phyloP scores from a whole-genome alignment of 2,113 vertebrate species.

The Odocoileus hemionus region DNA sequence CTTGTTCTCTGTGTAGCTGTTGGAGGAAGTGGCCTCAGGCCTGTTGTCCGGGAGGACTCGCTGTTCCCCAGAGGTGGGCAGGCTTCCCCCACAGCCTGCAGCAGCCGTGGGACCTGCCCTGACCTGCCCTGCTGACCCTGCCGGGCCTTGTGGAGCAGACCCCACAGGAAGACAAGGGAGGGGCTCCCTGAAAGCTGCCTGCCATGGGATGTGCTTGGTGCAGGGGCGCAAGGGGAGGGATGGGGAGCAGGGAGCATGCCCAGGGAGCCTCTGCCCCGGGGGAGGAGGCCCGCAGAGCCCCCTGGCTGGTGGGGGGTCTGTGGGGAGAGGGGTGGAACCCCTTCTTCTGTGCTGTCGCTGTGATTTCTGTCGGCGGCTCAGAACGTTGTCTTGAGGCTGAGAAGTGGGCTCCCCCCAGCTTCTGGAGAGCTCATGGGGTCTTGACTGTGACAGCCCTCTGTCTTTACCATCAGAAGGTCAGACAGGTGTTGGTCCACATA shows the following conservation, averaged over 20 bases:
- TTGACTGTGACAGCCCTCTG: neutral
- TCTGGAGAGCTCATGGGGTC: neutral
- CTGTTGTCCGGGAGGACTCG: neutral
- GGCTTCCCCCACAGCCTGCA: too few species aligned
- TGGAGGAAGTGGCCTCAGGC: neutral
- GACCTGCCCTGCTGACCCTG: accelerated
- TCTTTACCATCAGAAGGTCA: neutral
- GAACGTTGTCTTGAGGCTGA: neutral
- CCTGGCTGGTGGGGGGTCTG: accelerated
- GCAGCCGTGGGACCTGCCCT: neutral
- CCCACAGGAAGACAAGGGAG: neutral
- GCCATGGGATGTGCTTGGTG: neutral
- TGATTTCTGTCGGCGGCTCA: neutral
- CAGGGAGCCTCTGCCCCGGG: neutral
- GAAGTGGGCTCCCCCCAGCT: neutral
- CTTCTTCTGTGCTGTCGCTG: neutral
- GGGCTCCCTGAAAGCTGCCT: neutral
- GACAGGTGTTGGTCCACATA: neutral
- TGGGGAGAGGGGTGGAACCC: neutral
- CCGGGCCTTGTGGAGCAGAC: neutral
- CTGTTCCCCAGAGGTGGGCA: neutral
- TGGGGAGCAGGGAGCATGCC: accelerated
- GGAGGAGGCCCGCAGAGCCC: neutral
- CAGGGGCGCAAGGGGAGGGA: neutral
- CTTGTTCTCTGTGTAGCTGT: neutral